Evolutionary conservation across 2,888 invertebrate species (phyloP).

Genomic region (Eupeodes luniger): DNA sequence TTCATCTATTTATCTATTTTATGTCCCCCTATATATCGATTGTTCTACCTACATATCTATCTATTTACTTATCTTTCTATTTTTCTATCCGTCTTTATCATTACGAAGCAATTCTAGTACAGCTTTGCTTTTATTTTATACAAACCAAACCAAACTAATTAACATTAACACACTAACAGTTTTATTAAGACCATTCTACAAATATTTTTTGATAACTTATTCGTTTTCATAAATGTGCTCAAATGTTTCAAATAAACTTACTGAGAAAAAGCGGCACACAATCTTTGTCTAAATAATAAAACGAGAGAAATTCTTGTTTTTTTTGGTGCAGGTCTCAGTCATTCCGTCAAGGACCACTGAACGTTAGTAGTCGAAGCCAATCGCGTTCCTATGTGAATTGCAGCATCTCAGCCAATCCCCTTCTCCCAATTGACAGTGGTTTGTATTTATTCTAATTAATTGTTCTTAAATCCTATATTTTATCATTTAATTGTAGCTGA

Average conservation of each 20-base stretch:
- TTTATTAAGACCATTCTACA: no score
- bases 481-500: constrained; percentile 78
- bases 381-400: constrained; percentile 90
- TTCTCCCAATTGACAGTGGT: constrained; percentile 94
- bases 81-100: no score
- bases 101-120: no score
- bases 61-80: no score
- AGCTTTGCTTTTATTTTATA: no score
- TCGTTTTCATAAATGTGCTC: background rate
- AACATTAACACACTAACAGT: no score
- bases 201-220: no score
- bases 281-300: constrained; percentile 78
- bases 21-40: no score
- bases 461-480: constrained; percentile 75
- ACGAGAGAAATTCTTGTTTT: constrained; percentile 84
- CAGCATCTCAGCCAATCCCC: constrained; percentile 96
- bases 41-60: no score
- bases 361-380: constrained; percentile 85
- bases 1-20: no score
- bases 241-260: background rate
- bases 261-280: constrained; percentile 31
- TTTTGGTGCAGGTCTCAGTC: constrained; percentile 93
- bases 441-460: constrained; percentile 84
- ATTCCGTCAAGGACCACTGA: constrained; percentile 90
- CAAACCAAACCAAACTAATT: no score